phyloP scores from a whole-genome alignment of 2,888 invertebrate species.

The Lasioglossum pauxillum region DNA sequence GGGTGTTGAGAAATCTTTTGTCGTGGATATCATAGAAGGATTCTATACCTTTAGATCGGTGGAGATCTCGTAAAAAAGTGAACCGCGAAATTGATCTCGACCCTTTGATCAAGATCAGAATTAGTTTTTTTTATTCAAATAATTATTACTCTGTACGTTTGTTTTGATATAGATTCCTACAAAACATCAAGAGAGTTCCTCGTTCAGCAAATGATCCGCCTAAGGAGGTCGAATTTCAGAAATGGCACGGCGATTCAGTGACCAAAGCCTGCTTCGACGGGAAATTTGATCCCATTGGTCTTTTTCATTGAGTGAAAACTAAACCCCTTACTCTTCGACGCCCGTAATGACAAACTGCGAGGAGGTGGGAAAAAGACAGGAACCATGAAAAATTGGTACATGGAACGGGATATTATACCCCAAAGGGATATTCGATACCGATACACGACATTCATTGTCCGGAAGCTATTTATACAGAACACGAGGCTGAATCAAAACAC shows the following conservation, averaged over 20 bases:
- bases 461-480: constrained; percentile 46
- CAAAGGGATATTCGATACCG: constrained; percentile 63
- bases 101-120: background rate
- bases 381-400: constrained; percentile 25
- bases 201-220: constrained; percentile 20
- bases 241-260: constrained; percentile 7
- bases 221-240: constrained; percentile 31
- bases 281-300: constrained; percentile 34
- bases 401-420: constrained; percentile 15
- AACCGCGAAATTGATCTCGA: too few species aligned
- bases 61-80: too few species aligned
- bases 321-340: constrained; percentile 12
- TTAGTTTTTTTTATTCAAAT: background rate
- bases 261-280: background rate
- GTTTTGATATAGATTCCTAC: background rate
- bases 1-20: too few species aligned
- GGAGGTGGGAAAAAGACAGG: background rate
- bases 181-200: background rate
- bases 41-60: too few species aligned
- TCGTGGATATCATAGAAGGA: too few species aligned
- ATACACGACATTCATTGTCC: constrained; percentile 55
- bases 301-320: constrained; percentile 26
- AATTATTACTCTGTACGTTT: too few species aligned
- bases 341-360: background rate
- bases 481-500: background rate